These are phyloP conservation scores for Margarornis squamiger DNA, from an alignment of 2,797 vertebrate species.

Conservation along the genomic window DNA sequence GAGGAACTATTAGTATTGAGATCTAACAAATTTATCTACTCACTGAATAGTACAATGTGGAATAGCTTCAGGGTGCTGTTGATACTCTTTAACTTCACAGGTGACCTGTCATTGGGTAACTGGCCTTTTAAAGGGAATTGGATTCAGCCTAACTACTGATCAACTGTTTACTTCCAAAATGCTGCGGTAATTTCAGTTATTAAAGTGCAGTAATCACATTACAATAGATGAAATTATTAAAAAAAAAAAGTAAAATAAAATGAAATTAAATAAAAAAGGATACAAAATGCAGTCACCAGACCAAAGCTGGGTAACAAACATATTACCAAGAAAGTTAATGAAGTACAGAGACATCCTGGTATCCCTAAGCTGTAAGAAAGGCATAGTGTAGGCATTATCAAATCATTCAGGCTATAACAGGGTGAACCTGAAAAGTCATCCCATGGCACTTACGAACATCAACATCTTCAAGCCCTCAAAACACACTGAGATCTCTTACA, in stretches of 20 bases:
- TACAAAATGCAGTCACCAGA: not conserved
- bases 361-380: not conserved
- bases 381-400: not conserved
- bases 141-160: not conserved
- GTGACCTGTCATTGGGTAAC: not conserved
- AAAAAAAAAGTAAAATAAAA: not conserved
- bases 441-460: not conserved
- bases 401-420: not conserved
- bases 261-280: not conserved
- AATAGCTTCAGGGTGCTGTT: not conserved
- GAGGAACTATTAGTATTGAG: not conserved
- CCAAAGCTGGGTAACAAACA: not conserved
- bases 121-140: not conserved
- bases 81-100: not conserved
- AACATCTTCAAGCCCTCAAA: not conserved
- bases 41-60: not conserved
- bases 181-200: not conserved
- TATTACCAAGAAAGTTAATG: not conserved
- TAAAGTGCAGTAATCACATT: not conserved
- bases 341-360: not conserved
- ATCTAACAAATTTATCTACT: not conserved
- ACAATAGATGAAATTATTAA: not conserved
- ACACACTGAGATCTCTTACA: not conserved
- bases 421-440: not conserved
- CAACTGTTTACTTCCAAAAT: not conserved